These are phyloP conservation scores for Morelia viridis DNA, from an alignment of 2,797 vertebrate species.

Conservation along the genomic window DNA sequence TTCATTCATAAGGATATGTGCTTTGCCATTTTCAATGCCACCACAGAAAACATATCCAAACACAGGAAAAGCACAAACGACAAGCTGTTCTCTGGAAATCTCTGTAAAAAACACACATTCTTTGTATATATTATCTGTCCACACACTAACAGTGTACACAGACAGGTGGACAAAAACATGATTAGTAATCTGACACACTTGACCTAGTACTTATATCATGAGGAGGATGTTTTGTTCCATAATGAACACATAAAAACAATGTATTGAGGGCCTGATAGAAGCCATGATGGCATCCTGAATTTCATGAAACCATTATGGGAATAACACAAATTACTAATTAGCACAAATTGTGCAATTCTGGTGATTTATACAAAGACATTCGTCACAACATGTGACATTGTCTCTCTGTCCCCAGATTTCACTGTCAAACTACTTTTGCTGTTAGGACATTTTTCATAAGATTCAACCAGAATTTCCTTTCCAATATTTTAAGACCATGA, in stretches of 20 bases:
- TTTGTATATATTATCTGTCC: neutral
- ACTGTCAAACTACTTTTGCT: neutral
- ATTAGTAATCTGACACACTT: neutral
- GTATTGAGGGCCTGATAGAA: neutral
- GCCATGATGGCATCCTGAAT: neutral
- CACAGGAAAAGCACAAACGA: neutral
- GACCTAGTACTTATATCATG: neutral
- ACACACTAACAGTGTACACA: neutral
- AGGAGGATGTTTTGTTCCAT: neutral
- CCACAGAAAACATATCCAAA: conserved; percentile 2
- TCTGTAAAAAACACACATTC: neutral
- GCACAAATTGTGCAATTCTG: neutral
- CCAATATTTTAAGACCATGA: neutral
- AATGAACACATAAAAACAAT: neutral
- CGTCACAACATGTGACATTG: neutral
- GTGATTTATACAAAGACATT: neutral
- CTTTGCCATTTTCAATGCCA: conserved; percentile 10
- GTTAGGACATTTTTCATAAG: neutral
- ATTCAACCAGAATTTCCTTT: neutral
- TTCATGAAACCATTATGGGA: neutral
- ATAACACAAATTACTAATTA: neutral
- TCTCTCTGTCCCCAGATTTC: neutral
- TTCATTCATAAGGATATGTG: conserved; percentile 34
- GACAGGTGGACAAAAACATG: neutral
- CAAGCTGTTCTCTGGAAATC: neutral